Evolutionary conservation across 2,888 invertebrate genomes (phyloP).

Genomic region (Agonum fuliginosum): DNA sequence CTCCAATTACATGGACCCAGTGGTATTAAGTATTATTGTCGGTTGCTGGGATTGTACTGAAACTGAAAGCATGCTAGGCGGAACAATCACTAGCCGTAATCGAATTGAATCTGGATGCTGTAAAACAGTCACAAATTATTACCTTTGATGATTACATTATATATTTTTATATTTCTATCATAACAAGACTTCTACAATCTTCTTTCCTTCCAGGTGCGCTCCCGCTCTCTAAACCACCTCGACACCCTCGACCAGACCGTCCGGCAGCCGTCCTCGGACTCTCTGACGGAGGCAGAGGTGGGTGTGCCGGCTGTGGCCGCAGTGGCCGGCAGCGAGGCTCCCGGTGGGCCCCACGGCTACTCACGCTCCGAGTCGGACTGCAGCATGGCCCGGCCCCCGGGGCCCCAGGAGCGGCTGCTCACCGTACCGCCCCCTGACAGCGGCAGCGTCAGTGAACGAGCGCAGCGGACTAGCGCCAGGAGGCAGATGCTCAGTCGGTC

Average conservation of each 20-base stretch:
- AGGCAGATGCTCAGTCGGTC: conserved; percentile 78
- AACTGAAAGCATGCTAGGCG: too few relatives aligned
- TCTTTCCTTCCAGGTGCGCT: conserved; percentile 77
- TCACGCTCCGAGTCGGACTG: conserved; percentile 72
- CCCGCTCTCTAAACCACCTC: conserved; percentile 83
- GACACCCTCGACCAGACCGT: conserved; percentile 77
- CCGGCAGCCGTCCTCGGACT: conserved; percentile 45
- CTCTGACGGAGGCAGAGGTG: conserved; percentile 60
- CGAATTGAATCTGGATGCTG: too few relatives aligned
- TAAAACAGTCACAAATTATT: too few relatives aligned
- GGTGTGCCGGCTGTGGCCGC: conserved; percentile 67
- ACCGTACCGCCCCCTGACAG: conserved; percentile 68
- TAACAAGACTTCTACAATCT: neutral
- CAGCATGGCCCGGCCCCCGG: conserved; percentile 64
- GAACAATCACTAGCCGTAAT: too few relatives aligned
- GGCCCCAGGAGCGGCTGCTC: conserved; percentile 64
- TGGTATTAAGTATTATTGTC: too few relatives aligned
- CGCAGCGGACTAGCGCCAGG: conserved; percentile 69
- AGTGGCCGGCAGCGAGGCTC: neutral
- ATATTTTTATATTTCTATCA: too few relatives aligned
- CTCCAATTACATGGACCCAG: too few relatives aligned
- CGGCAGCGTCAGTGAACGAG: conserved; percentile 68
- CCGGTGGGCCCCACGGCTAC: conserved; percentile 69
- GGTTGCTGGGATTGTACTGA: too few relatives aligned
- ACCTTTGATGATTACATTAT: too few relatives aligned